Base-by-base conservation (phyloP, 2,113 vertebrate genomes). In the Muntiacus muntjak region DNA sequence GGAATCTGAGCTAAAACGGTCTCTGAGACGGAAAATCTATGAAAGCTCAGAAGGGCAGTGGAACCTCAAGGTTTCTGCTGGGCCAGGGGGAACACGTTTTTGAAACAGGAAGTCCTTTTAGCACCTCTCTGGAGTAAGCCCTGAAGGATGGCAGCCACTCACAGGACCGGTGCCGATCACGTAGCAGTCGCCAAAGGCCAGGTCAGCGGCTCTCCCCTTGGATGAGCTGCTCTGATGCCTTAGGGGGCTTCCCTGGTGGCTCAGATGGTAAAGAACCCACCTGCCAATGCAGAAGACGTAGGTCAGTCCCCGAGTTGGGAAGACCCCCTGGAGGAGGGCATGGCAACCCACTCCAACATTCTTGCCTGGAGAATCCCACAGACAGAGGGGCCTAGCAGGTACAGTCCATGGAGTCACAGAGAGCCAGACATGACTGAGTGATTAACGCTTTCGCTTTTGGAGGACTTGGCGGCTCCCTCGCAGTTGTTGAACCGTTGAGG, bases 371-470 rank as follows among this genome's bases (percentile, higher is more conserved):
- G 67, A 11, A 36, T 23, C n/a, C n/a, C 67, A 1, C 0, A 10
- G 19, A 71, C 67, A 71, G 67, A 71, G 64, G 9, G 3, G 67
- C 67, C 67, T 23, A 19, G n/a, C 9, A 0, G 64, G n/a, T 36
- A 6, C n/a, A 23, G 4, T 36, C 64, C 64, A 36, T 71, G 64
- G n/a, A 0, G 19, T 71, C n/a, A 36, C 9, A 71, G 19, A 71
- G 19, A 71, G 9, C 67, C n/a, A 36, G 19, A 36, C n/a, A 2
- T 21, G 67, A 71, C 19, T 21, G 2, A 36, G 5, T 23, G 67
- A 71, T 71, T 36, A 71, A 36, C 67, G 0, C 8, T 71, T 71
- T 71, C 2, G 0, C 67, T 71, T 71, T 71, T 9, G 0, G n/a
- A 71, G 67, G 85, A 15, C 28, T 4, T 1, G 30, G 50, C 45